A percentile compares a stretch with the other conserved stretches of the same genome.
Evolutionary conservation across 2,113 vertebrate species (phyloP).

Genomic region (Vulpes vulpes): DNA sequence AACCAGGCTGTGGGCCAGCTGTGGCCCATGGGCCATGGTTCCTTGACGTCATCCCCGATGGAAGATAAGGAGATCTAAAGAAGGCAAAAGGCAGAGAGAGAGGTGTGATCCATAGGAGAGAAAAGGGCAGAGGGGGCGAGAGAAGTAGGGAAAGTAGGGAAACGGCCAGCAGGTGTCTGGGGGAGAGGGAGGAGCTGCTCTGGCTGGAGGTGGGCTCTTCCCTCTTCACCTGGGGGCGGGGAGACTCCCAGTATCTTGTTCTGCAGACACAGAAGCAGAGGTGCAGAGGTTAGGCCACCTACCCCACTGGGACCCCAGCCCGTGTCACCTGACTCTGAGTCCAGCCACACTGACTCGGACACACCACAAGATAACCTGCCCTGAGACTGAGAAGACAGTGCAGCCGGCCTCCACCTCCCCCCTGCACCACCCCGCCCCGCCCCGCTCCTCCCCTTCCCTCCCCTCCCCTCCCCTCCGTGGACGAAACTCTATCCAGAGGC

Average conservation of each 20-base stretch:
- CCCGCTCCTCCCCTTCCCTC: too few species aligned
- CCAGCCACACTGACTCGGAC: fast-evolving
- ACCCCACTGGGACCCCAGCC: neutral
- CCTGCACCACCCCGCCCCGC: neutral
- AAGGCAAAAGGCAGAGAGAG: neutral
- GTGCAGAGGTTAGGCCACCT: neutral
- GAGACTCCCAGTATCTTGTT: neutral
- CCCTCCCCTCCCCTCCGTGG: too few species aligned
- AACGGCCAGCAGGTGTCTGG: neutral
- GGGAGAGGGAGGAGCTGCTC: fast-evolving
- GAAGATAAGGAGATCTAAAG: neutral
- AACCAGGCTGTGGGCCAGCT: neutral
- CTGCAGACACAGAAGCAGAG: neutral
- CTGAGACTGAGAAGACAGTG: neutral
- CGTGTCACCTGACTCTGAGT: neutral
- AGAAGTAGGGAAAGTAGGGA: neutral
- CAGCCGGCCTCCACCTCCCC: neutral
- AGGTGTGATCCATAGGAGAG: neutral
- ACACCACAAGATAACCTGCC: fast-evolving
- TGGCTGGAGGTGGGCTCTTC: neutral
- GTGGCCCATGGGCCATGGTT: neutral
- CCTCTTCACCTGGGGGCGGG: too few species aligned
- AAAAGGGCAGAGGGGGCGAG: neutral
- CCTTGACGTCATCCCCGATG: neutral
- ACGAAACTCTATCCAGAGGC: neutral